Evolutionary conservation across 2,113 vertebrate species (phyloP).

Genomic region (Hemiscyllium ocellatum): DNA sequence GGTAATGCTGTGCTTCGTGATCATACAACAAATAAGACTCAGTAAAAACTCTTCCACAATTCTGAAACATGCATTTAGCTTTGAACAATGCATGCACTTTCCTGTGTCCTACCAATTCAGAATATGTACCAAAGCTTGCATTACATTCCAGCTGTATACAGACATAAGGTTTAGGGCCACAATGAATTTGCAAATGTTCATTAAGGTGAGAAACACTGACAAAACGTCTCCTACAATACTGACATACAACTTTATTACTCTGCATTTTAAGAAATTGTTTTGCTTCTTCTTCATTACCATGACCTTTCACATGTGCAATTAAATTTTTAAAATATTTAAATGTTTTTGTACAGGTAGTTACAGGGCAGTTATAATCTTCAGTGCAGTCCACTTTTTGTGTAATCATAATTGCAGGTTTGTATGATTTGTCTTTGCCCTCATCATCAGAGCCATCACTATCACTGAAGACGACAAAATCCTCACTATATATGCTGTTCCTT

Average conservation of each 20-base stretch:
- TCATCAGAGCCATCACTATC: constrained; percentile 61
- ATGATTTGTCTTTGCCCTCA: constrained; percentile 62
- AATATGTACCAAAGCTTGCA: constrained; percentile 83
- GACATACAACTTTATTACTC: constrained; percentile 90
- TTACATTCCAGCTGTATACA: constrained; percentile 95
- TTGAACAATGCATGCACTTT: constrained; percentile 80
- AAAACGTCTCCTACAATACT: constrained; percentile 92
- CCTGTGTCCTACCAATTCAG: constrained; percentile 79
- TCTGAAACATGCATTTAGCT: constrained; percentile 92
- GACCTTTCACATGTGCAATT: constrained; percentile 79
- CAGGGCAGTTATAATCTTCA: constrained; percentile 83
- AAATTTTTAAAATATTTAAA: constrained; percentile 96
- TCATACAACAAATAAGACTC: constrained; percentile 89
- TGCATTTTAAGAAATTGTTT: constrained; percentile 91
- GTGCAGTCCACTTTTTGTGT: constrained; percentile 51
- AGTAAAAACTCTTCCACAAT: constrained; percentile 83
- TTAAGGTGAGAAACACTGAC: constrained; percentile 86
- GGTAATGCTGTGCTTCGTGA: constrained; percentile 95
- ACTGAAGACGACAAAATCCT: constrained; percentile 65
- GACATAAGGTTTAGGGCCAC: constrained; percentile 87
- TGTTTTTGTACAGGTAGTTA: constrained; percentile 78
- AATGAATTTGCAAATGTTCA: constrained; percentile 93
- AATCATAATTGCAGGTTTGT: constrained; percentile 54
- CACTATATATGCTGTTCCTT: constrained; percentile 65
- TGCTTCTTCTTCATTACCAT: constrained; percentile 84